phyloP scores from a whole-genome alignment of 2,113 vertebrate species.

The Furnarius figulus region DNA sequence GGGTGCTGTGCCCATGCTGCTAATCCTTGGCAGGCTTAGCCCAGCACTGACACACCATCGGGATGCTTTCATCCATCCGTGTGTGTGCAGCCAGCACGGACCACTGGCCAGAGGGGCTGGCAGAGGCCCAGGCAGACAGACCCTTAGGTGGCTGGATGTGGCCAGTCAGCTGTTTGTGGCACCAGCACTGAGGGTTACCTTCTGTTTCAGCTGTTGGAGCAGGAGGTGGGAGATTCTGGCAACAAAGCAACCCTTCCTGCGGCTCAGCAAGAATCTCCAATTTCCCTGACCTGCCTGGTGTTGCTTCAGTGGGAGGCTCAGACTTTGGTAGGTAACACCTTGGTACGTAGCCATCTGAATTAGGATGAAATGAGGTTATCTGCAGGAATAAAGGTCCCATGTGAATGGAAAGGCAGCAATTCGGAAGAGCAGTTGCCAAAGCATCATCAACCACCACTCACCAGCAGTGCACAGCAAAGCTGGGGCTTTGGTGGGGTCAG shows the following conservation, averaged over 20 bases:
- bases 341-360: neutral
- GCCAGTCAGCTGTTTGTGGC: neutral
- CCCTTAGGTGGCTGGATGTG: neutral
- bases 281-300: neutral
- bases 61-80: fast-evolving
- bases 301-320: neutral
- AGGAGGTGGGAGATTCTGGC: neutral
- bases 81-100: fast-evolving
- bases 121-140: neutral
- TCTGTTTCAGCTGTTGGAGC: neutral
- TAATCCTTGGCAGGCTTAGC: neutral
- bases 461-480: neutral
- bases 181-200: neutral
- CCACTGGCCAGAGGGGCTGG: neutral
- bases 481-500: neutral
- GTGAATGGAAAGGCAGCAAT: neutral
- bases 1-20: neutral
- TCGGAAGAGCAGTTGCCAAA: neutral
- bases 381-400: neutral
- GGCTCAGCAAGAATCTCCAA: neutral
- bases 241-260: neutral
- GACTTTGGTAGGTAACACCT: neutral
- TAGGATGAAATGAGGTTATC: neutral
- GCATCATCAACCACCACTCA: fast-evolving
- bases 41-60: fast-evolving